Base-by-base conservation (phyloP, 1,140 invertebrate genomes). In the Daktulosphaira vitifoliae region DNA sequence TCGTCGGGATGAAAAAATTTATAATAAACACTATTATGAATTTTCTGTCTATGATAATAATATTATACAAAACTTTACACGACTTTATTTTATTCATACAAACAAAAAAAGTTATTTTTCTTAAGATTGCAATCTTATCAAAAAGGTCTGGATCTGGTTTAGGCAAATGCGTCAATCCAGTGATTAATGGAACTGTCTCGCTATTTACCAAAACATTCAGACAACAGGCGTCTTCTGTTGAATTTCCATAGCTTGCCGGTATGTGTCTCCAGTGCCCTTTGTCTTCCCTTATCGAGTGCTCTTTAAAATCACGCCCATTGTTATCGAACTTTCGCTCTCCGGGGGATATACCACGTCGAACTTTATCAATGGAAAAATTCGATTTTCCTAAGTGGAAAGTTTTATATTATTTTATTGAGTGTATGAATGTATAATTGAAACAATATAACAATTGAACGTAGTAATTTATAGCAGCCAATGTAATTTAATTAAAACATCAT, bases 291-390 rank as follows among this genome's bases (percentile, higher is more conserved):
- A 62, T 62, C 56, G 42, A 1, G 5, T 11, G 29, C 11, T 11
- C 29, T 33, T 33, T 46, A 26, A 29, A 42, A 13, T 25, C 42
- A 62, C 56, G 25, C 56, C 56, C 42, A 62, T 48, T 62, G 56
- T 62, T 62, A 62, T 62, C 56, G 56, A 62, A 62, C 56, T 62
- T 62, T 62, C 39, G 29, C 42, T 39, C 56, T 62, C 23, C 42
- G 42, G 42, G 23, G 25, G 25, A 46, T 9, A 33, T 20, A 48
- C 29, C 29, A 33, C 39, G n/a, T 39, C 25, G 42, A 62, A 62
- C 56, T 62, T 62, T 48, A 39, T 3, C 42, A 29, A 26, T 23
- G 54, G 26, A 50, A 59, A 59, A 62, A 62, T 62, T 62, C 56
- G 56, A 62, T 62, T 62, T 62, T 39, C 39, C 56, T 46, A 62